Evolutionary conservation across 2,888 invertebrate species (phyloP).

Genomic region (Caenorhabditis sp.): DNA sequence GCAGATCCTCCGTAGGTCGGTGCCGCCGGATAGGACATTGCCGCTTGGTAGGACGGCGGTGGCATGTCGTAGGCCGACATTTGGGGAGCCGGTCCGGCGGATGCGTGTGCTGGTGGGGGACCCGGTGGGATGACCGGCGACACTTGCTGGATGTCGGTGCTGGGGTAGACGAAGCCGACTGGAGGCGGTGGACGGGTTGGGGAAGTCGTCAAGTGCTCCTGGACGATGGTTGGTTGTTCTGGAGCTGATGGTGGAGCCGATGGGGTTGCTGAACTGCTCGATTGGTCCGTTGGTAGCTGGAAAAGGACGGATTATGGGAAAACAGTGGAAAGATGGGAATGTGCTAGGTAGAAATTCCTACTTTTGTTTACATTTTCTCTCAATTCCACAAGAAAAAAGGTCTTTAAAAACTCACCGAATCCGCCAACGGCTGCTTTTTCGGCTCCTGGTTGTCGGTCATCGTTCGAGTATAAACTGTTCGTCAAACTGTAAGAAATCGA

Average conservation of each 20-base stretch:
- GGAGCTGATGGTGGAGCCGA: constrained; percentile 47
- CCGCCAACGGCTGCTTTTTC: constrained; percentile 37
- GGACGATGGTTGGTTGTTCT: not conserved
- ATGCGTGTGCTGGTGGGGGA: constrained; percentile 45
- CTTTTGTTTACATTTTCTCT: too few relatives aligned
- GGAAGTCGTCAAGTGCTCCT: constrained; percentile 11
- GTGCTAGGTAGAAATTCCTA: too few relatives aligned
- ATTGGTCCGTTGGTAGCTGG: constrained; percentile 32
- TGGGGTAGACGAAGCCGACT: constrained; percentile 47
- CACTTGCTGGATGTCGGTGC: constrained; percentile 32
- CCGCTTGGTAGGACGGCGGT: constrained; percentile 66
- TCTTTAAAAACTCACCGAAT: constrained; percentile 28
- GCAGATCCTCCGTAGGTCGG: constrained; percentile 61
- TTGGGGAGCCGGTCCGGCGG: constrained; percentile 48
- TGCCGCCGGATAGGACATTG: constrained; percentile 67
- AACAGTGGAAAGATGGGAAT: too few relatives aligned
- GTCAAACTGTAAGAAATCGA: not conserved
- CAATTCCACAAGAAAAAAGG: too few relatives aligned
- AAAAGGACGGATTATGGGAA: too few relatives aligned
- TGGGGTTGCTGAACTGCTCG: constrained; percentile 24
- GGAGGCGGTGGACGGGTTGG: constrained; percentile 59
- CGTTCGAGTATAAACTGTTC: constrained; percentile 3
- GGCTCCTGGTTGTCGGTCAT: constrained; percentile 24
- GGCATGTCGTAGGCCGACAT: constrained; percentile 50
- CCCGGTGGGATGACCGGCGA: constrained; percentile 26